Evolutionary conservation across 2,797 vertebrate species (phyloP), one percentile per base, ranked within the genome.

Genomic region (Microchirus variegatus): DNA sequence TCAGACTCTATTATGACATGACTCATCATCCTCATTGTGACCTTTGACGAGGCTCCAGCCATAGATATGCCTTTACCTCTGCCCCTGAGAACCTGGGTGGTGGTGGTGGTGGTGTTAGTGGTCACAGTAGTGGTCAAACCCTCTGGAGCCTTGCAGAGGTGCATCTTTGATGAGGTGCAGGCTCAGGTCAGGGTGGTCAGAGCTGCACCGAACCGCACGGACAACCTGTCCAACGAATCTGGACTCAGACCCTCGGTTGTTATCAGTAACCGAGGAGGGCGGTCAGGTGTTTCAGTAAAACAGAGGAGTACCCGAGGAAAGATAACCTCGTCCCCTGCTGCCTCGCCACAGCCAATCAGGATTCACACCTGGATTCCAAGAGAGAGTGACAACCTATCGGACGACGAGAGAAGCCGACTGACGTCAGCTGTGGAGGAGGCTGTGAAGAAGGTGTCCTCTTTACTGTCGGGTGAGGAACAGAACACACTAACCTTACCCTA

Each of bases 141-240:
- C 13, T 80, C 78, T 1, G 22, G 48, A 22, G 48, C 75, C 44
- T 66, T 67, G 59, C 88, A 77, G 53, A 91, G 73, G 66, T 93
- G 91, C 82, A 71, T 92, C 73, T 92, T 85, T 74, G 93, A 94
- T 66, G 79, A 92, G 36, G 84, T 91, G 17, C 92, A 92, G 67
- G 62, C 76, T 53, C 73, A 75, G 63, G 44, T 86, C 52, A 67
- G 67, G 50, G 84, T 75, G 52, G 82, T 92, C 47, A 74, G 70
- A 67, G 58, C 83, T 14, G 7, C 72, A 48, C 47, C 67, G 53
- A 15, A 16, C 11, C 11, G n/a, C 40, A 64, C 37, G 4, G n/a
- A 49, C 5, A 17, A 46, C 17, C 53, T 63, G 52, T 58, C 44
- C 62, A 51, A 5, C 0, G 9, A 62, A 70, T 15, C 53, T n/a